Percentiles rank a stretch among this genome's conserved stretches.
Conservation (phyloP, 2,797 vertebrate genomes). For the Oryzias dopingdopingensis region DNA sequence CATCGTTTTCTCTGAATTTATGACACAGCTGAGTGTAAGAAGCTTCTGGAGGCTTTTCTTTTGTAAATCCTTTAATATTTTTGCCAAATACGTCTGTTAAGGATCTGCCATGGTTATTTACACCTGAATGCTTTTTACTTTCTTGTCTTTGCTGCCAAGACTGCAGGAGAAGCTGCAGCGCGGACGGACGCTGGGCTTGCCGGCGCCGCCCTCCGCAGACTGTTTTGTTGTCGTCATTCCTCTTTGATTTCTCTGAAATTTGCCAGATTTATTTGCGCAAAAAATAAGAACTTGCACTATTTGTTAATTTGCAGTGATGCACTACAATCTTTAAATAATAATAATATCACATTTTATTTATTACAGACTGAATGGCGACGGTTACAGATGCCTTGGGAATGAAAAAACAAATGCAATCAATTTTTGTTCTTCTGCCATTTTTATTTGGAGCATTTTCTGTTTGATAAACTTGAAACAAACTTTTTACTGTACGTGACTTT, state of each 20-base stretch:
- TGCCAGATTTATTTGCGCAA: constrained; percentile 78
- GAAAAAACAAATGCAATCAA: constrained; percentile 79
- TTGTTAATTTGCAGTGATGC: constrained; percentile 91
- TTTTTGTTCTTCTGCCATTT: constrained; percentile 80
- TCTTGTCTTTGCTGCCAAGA: constrained; percentile 69
- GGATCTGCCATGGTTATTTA: constrained; percentile 80
- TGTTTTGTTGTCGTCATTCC: constrained; percentile 70
- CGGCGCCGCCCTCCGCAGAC: constrained; percentile 70
- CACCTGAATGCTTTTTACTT: constrained; percentile 67
- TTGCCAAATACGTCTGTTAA: constrained; percentile 85
- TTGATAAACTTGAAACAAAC: constrained; percentile 88
- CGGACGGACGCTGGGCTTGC: constrained; percentile 65
- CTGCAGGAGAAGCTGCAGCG: constrained; percentile 55
- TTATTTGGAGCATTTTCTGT: constrained; percentile 81
- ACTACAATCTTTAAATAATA: constrained; percentile 91
- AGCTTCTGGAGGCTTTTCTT: constrained; percentile 57
- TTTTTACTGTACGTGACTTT: constrained; percentile 80
- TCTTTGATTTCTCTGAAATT: constrained; percentile 68
- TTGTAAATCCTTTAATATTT: constrained; percentile 78
- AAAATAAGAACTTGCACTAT: constrained; percentile 89
- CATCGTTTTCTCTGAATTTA: constrained; percentile 63
- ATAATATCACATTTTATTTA: constrained; percentile 94
- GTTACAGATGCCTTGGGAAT: constrained; percentile 96
- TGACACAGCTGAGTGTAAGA: constrained; percentile 75
- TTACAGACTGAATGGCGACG: constrained; percentile 92